Evolutionary conservation across 2,113 vertebrate genomes (phyloP).

Genomic region (Pao palembangensis): DNA sequence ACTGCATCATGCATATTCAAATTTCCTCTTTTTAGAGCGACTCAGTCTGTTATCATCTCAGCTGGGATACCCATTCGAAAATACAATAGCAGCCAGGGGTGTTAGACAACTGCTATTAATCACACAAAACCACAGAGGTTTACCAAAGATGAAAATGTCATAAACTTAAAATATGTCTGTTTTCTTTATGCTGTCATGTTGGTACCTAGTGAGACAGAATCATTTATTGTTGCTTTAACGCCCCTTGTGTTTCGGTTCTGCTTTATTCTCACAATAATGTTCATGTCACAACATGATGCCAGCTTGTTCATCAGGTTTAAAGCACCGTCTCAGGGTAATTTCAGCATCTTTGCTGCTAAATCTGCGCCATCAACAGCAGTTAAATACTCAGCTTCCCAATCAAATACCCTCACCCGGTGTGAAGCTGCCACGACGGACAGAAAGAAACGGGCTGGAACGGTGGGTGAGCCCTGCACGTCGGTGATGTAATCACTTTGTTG

Average conservation of each 20-base stretch:
- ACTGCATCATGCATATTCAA: conserved; percentile 65
- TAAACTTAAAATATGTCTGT: conserved; percentile 22
- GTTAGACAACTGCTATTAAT: conserved; percentile 45
- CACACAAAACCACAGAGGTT: conserved; percentile 24
- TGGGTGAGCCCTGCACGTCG: too few species aligned
- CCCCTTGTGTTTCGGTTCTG: conserved; percentile 12
- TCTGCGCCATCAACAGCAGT: too few species aligned
- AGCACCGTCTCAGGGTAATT: neutral
- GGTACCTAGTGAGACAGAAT: conserved; percentile 7
- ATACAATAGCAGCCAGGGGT: conserved; percentile 46
- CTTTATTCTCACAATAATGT: conserved; percentile 10
- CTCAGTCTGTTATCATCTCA: conserved; percentile 48
- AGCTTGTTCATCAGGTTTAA: neutral
- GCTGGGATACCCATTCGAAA: conserved; percentile 37
- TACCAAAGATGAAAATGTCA: conserved; percentile 38
- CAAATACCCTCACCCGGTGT: too few species aligned
- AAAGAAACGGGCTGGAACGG: too few species aligned
- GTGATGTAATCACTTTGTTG: too few species aligned
- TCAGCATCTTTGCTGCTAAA: neutral
- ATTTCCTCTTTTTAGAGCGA: conserved; percentile 32
- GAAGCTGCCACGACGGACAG: too few species aligned
- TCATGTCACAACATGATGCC: neutral
- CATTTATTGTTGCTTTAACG: conserved; percentile 22
- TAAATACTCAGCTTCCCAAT: too few species aligned
- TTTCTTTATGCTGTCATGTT: conserved; percentile 29